These are phyloP conservation scores for Scomberomorus guttatus DNA, from an alignment of 2,797 vertebrate genomes.

Conservation along the genomic window DNA sequence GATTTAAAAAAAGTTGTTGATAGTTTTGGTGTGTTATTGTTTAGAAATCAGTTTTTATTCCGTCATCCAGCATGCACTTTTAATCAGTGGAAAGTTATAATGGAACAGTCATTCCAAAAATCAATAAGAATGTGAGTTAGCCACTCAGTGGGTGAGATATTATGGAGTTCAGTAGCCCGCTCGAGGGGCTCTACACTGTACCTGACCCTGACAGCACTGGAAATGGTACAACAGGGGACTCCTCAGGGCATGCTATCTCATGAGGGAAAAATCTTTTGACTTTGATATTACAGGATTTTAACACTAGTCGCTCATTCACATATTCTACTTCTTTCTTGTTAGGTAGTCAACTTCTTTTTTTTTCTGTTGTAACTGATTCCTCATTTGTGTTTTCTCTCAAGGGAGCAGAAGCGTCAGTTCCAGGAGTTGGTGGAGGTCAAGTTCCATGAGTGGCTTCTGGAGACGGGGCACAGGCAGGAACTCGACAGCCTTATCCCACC, in stretches of 20 bases:
- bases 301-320: background rate
- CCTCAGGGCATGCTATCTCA: background rate
- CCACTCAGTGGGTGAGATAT: background rate
- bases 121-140: slow-evolving; percentile 39
- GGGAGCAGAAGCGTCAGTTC: slow-evolving; percentile 92
- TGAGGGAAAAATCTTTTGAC: background rate
- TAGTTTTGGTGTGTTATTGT: too few relatives aligned
- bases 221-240: background rate
- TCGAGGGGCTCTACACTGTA: background rate
- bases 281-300: background rate
- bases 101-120: background rate
- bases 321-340: background rate
- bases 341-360: background rate
- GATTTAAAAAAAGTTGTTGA: too few relatives aligned
- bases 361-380: background rate
- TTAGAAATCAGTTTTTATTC: background rate
- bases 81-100: slow-evolving; percentile 32
- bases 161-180: background rate
- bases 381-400: slow-evolving; percentile 63
- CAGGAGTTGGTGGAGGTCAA: slow-evolving; percentile 92
- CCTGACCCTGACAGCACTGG: background rate
- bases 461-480: slow-evolving; percentile 91
- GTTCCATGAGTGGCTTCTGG: slow-evolving; percentile 94
- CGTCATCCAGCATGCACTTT: background rate
- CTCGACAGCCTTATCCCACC: slow-evolving; percentile 92